Evolutionary conservation across 2,797 vertebrate genomes (phyloP).

Genomic region (Masticophis lateralis): DNA sequence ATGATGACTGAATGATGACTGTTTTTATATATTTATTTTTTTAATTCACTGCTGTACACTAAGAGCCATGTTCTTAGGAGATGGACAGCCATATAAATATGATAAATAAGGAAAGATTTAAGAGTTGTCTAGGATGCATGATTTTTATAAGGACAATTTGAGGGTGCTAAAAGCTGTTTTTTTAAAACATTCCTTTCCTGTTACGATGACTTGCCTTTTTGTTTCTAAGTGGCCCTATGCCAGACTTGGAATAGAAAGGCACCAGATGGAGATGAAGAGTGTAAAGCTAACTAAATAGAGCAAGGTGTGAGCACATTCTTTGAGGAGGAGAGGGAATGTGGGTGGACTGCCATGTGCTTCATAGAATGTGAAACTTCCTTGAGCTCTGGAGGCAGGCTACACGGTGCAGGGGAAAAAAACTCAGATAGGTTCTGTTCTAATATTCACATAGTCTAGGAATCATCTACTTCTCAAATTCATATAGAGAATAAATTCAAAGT

Average conservation of each 20-base stretch:
- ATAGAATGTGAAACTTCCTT: neutral
- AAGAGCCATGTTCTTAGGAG: neutral
- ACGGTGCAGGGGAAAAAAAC: rapidly evolving
- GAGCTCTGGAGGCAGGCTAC: rapidly evolving
- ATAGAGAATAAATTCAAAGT: neutral
- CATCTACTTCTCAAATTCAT: neutral
- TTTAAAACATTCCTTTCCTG: neutral
- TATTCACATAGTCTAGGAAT: neutral
- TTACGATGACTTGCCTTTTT: constrained; percentile 26
- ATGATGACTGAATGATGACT: neutral
- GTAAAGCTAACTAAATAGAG: neutral
- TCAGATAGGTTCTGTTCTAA: neutral
- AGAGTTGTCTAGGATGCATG: neutral
- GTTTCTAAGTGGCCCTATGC: constrained; percentile 36
- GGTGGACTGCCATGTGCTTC: constrained; percentile 11
- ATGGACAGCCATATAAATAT: neutral
- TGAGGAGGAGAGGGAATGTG: constrained; percentile 23
- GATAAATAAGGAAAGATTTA: neutral
- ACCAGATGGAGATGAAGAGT: constrained; percentile 38
- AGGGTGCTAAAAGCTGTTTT: neutral
- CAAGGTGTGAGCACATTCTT: constrained; percentile 13
- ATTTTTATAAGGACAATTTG: neutral
- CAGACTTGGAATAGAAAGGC: constrained; percentile 35
- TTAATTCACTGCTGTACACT: neutral
- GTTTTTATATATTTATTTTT: neutral